These are phyloP conservation scores for Drosophila pachea DNA, from an alignment of 1,140 invertebrate species.

Conservation along the genomic window DNA sequence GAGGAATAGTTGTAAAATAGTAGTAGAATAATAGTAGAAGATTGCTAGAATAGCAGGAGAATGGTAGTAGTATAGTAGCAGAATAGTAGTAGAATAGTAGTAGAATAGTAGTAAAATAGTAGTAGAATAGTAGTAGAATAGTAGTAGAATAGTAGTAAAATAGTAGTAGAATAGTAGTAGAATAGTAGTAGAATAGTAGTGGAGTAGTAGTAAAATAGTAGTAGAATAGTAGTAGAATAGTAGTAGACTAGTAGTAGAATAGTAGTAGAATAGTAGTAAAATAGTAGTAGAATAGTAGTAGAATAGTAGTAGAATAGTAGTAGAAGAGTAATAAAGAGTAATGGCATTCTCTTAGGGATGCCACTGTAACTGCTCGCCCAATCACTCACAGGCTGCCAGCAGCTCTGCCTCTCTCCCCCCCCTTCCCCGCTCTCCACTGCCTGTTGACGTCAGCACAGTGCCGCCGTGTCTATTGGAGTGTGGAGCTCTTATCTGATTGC, in stretches of 20 bases:
- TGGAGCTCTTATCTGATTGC: slow-evolving; percentile 57
- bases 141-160: neutral
- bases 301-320: neutral
- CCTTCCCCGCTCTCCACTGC: no score
- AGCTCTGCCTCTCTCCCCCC: no score
- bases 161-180: neutral
- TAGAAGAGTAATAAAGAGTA: neutral
- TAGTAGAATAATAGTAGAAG: neutral
- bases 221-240: no score
- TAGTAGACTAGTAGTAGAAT: no score
- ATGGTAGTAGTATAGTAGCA: neutral
- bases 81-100: neutral
- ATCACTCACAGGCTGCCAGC: no score
- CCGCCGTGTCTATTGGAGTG: slow-evolving; percentile 32
- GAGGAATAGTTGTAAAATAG: neutral
- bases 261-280: no score
- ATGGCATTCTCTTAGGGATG: no score
- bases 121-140: neutral
- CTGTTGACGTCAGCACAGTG: no score
- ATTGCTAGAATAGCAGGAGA: neutral
- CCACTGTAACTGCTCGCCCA: no score
- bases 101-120: neutral
- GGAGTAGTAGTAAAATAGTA: no score
- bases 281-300: no score
- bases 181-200: no score